Conservation (phyloP, 1,140 invertebrate species). For the Ips typographus region DNA sequence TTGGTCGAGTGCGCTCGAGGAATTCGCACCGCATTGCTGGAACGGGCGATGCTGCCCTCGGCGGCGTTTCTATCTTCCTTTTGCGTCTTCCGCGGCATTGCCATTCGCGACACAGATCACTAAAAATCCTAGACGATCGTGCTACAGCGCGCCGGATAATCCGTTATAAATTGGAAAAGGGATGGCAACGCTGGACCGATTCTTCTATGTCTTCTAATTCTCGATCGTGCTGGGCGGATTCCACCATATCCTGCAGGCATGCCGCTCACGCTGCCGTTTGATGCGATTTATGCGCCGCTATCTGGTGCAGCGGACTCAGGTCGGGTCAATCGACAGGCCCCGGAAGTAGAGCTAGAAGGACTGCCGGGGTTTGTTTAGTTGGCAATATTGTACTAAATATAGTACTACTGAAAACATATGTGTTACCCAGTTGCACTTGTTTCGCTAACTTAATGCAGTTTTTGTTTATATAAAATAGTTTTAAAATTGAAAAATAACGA, state of each 20-base stretch:
- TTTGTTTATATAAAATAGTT: too few species aligned
- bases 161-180: background rate
- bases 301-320: slow-evolving; percentile 33
- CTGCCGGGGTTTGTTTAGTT: background rate
- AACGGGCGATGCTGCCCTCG: slow-evolving; percentile 27
- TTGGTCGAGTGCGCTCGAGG: slow-evolving; percentile 32
- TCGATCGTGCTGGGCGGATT: slow-evolving; percentile 32
- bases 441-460: too few species aligned
- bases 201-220: slow-evolving; percentile 27
- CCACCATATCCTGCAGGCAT: slow-evolving; percentile 22
- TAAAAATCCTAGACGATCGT: background rate
- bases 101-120: background rate
- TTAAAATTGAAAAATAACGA: too few species aligned
- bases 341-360: slow-evolving; percentile 23
- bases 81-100: slow-evolving; percentile 15
- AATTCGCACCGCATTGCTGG: slow-evolving; percentile 31
- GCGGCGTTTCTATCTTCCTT: slow-evolving; percentile 30
- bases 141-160: too few species aligned
- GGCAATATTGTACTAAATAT: too few species aligned
- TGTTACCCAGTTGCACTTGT: too few species aligned
- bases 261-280: slow-evolving; percentile 34
- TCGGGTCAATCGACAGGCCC: slow-evolving; percentile 36
- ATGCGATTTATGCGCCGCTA: slow-evolving; percentile 34
- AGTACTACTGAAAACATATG: too few species aligned
- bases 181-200: slow-evolving; percentile 14